Evolutionary conservation across 2,888 invertebrate genomes (phyloP), one percentile per base, ranked within the genome.

Genomic region (Busseola fusca): DNA sequence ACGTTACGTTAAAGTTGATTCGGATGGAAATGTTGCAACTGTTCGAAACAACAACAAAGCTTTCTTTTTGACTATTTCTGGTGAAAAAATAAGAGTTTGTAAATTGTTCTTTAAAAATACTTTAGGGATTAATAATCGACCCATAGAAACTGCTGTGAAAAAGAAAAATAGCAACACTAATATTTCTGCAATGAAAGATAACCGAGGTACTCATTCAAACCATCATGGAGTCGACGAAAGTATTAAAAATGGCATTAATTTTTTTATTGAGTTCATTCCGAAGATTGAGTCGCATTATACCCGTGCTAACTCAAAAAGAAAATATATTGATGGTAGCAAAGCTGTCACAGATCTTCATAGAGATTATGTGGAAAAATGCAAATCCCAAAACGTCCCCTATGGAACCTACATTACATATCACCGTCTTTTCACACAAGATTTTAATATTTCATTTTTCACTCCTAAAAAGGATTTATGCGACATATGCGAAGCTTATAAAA

Each of bases 191-290:
- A 40, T 40, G 40, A 27, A 42, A 59, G 40, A 60, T 70, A 45
- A 66, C 34, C 69, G 74, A 27, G 74, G 69, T 40, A 30, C 25
- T 54, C 70, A 70, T 48, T 34, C 34, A 69, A 76, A 72, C 16
- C 52, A 54, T 45, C 0, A 30, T 58, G 25, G 14, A 58, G 62
- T 72, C 27, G 62, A 76, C n/a, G 63, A 76, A 60, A 62, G 16
- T 30, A 69, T 73, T 54, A 70, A 74, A 64, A 42, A 57, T 30
- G 64, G 62, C 14, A 57, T 74, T 9, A 65, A 45, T 68, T 14
- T 12, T 0, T 71, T 77, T 74, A 74, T 73, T 37, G 37, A 37
- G 37, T 37, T 9, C 9, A 37, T 37, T 1, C 9, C 37, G 37
- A 37, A 37, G 37, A 1, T 37, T 37, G 9, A 37, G 37, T 37